These are phyloP conservation scores for Agrotis ipsilon DNA, from an alignment of 2,888 invertebrate genomes.

Conservation along the genomic window DNA sequence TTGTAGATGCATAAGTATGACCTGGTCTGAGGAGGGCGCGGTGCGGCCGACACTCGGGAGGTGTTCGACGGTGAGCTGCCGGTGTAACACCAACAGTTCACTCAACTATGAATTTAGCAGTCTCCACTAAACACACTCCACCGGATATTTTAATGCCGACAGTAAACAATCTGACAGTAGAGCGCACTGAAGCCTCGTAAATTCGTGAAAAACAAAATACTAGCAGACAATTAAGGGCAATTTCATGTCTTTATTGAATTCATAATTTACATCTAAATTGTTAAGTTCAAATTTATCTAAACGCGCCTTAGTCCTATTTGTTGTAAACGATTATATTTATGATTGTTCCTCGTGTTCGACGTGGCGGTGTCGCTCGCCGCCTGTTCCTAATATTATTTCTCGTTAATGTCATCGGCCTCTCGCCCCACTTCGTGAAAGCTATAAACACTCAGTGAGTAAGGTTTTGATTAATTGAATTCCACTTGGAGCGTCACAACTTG, in stretches of 20 bases:
- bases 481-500: conserved; percentile 16
- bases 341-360: conserved; percentile 1
- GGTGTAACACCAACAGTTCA: background rate
- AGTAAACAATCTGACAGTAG: background rate
- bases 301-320: conserved; percentile 12
- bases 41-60: background rate
- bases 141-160: conserved; percentile 7
- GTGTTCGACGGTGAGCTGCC: conserved; percentile 7
- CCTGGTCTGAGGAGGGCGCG: background rate
- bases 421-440: background rate
- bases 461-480: conserved; percentile 47
- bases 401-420: conserved; percentile 26
- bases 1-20: no score
- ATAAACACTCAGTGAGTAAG: conserved; percentile 27
- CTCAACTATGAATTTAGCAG: conserved; percentile 18
- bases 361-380: background rate
- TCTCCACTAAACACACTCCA: conserved; percentile 32
- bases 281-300: conserved; percentile 3
- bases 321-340: conserved; percentile 9
- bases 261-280: conserved; percentile 9
- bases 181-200: background rate
- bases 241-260: background rate
- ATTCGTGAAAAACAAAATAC: background rate
- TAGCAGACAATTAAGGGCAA: background rate
- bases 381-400: conserved; percentile 22